Conservation (phyloP, 2,113 vertebrate genomes). For the Lampris incognitus region DNA sequence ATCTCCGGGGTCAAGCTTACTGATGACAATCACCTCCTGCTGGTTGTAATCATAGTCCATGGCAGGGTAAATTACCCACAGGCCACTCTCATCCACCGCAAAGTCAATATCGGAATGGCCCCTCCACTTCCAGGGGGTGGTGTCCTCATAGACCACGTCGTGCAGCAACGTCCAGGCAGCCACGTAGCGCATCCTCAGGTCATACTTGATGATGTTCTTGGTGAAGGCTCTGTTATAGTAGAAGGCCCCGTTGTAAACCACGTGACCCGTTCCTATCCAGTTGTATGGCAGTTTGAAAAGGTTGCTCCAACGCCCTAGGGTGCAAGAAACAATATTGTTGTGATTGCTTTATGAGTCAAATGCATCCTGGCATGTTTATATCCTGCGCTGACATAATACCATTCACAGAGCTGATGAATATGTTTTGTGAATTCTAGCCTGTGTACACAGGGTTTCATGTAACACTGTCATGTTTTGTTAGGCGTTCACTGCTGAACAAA, state of each 20-base stretch:
- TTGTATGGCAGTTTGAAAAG: conserved; percentile 98
- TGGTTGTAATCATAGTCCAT: conserved; percentile 89
- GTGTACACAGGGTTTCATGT: conserved; percentile 54
- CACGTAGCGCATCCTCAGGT: conserved; percentile 92
- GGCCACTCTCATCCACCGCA: conserved; percentile 95
- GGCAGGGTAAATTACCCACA: conserved; percentile 97
- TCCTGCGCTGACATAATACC: conserved; percentile 21
- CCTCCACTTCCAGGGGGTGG: conserved; percentile 96
- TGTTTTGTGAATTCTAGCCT: conserved; percentile 62
- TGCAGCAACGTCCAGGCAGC: conserved; percentile 93
- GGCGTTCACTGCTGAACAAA: conserved; percentile 45
- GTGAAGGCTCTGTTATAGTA: conserved; percentile 99
- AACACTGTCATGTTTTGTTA: conserved; percentile 51
- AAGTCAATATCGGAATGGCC: conserved; percentile 98
- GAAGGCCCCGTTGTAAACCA: conserved; percentile 94
- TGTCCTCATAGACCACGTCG: conserved; percentile 92
- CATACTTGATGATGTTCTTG: conserved; percentile 98
- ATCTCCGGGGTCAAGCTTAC: conserved; percentile 91
- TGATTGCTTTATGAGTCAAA: conserved; percentile 6
- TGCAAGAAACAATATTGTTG: conserved; percentile 2
- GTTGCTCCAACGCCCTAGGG: conserved; percentile 95
- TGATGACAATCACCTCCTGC: conserved; percentile 92
- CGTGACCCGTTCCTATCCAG: conserved; percentile 97
- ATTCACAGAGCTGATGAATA: conserved; percentile 22
- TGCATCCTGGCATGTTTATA: conserved; percentile 15